Evolutionary conservation across 2,888 invertebrate genomes (phyloP).

Genomic region (Leptogaster cylindrica): DNA sequence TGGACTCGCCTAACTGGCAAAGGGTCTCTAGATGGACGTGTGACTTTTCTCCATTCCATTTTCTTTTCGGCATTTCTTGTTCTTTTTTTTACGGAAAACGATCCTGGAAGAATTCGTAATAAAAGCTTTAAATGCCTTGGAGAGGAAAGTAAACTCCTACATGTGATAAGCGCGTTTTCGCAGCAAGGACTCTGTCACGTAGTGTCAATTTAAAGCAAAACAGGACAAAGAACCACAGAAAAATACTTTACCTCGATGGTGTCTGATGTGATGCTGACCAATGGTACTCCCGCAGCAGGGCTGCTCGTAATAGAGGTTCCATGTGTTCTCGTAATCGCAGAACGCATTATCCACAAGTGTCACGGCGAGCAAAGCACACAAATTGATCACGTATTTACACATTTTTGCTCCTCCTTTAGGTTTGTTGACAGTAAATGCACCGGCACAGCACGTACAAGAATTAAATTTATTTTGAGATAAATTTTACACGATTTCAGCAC

Average conservation of each 20-base stretch:
- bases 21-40: background rate
- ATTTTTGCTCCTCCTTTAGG: slow-evolving; percentile 30
- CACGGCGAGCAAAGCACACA: slow-evolving; percentile 51
- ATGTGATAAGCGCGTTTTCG: slow-evolving; percentile 35
- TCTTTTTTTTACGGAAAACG: background rate
- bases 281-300: slow-evolving; percentile 72
- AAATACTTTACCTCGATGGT: slow-evolving; percentile 72
- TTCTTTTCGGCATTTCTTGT: too few relatives aligned
- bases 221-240: slow-evolving; percentile 7
- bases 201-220: slow-evolving; percentile 32
- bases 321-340: slow-evolving; percentile 70
- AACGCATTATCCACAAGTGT: slow-evolving; percentile 60
- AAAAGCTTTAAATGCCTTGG: slow-evolving; percentile 23
- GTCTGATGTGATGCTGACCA: slow-evolving; percentile 72
- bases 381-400: slow-evolving; percentile 47
- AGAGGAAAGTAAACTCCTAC: slow-evolving; percentile 27
- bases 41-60: slow-evolving; percentile 8
- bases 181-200: slow-evolving; percentile 13
- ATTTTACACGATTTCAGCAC: background rate
- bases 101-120: background rate
- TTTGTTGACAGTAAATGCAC: slow-evolving; percentile 34
- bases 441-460: slow-evolving; percentile 15
- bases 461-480: background rate
- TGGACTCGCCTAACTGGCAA: background rate
- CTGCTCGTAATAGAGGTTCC: slow-evolving; percentile 77